phyloP scores from a whole-genome alignment of 2,888 invertebrate genomes.

The Cephalotes varians region DNA sequence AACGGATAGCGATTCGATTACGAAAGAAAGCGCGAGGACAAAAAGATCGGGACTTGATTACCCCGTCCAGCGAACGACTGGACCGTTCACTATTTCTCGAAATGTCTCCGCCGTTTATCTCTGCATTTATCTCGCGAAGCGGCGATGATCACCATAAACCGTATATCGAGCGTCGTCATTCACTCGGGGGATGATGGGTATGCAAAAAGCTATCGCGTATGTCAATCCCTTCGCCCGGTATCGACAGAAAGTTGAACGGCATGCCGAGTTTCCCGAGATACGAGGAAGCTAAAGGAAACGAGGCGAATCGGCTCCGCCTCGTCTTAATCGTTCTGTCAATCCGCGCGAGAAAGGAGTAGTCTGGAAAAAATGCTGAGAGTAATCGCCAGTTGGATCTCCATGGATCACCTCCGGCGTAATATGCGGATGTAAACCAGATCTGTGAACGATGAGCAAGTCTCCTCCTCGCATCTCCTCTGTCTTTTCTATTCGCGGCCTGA shows the following conservation, averaged over 20 bases:
- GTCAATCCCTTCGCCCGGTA: slow-evolving; percentile 27
- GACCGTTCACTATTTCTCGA: neutral
- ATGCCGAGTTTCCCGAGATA: slow-evolving; percentile 29
- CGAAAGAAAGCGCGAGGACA: slow-evolving; percentile 1
- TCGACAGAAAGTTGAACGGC: slow-evolving; percentile 25
- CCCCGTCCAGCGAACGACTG: neutral
- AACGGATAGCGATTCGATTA: slow-evolving; percentile 12
- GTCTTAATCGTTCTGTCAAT: slow-evolving; percentile 54
- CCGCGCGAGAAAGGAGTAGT: slow-evolving; percentile 34
- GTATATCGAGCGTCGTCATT: neutral
- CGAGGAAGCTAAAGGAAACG: slow-evolving; percentile 73
- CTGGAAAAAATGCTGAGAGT: neutral
- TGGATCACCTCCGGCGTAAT: neutral
- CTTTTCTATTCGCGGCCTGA: neutral
- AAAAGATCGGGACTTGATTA: slow-evolving; percentile 20
- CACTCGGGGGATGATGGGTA: neutral
- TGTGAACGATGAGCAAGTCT: neutral
- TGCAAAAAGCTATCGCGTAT: slow-evolving; percentile 42
- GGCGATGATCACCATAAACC: neutral
- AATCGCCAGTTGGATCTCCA: neutral
- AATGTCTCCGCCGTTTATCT: neutral
- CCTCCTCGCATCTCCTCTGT: neutral
- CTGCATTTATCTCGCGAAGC: neutral
- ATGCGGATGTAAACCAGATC: neutral
- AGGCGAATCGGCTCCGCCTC: slow-evolving; percentile 77